Evolutionary conservation across 92 coral and sea anemone genomes (phyloP).

Genomic region (Porites cylindrica): DNA sequence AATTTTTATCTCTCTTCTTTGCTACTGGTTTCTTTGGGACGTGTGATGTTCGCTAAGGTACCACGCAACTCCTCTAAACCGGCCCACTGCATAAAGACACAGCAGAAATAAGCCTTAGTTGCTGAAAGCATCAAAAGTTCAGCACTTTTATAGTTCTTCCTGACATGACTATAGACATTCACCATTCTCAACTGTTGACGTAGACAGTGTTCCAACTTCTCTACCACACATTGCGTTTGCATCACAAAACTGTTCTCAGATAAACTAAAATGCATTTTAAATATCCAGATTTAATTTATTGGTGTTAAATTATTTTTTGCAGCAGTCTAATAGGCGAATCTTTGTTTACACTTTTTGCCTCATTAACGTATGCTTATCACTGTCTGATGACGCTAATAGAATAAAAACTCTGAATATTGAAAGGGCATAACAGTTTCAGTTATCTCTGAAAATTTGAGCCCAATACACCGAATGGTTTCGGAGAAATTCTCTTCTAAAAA

Average conservation of each 20-base stretch:
- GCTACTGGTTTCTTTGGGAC: neutral
- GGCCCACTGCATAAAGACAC: slow-evolving; percentile 75
- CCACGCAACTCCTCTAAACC: slow-evolving; percentile 2
- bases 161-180: slow-evolving; percentile 66
- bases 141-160: slow-evolving; percentile 63
- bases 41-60: slow-evolving; percentile 3
- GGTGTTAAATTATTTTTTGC: no score
- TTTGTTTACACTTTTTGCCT: no score
- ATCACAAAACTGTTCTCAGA: slow-evolving; percentile 72
- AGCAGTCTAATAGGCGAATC: no score
- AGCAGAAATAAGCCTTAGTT: slow-evolving; percentile 72
- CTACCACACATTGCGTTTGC: slow-evolving; percentile 60
- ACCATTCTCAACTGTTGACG: slow-evolving; percentile 61
- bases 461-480: no score
- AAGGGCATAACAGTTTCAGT: no score
- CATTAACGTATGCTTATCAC: no score
- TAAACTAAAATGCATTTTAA: slow-evolving; percentile 25
- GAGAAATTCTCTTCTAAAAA: no score
- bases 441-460: no score
- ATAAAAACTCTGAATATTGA: no score
- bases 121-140: slow-evolving; percentile 68
- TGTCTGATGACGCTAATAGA: no score
- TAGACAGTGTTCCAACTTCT: slow-evolving; percentile 68
- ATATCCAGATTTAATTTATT: no score
- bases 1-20: neutral